Evolutionary conservation across 2,113 vertebrate genomes (phyloP), one percentile per base, ranked within the genome.

Genomic region (Leucopternis melanops): DNA sequence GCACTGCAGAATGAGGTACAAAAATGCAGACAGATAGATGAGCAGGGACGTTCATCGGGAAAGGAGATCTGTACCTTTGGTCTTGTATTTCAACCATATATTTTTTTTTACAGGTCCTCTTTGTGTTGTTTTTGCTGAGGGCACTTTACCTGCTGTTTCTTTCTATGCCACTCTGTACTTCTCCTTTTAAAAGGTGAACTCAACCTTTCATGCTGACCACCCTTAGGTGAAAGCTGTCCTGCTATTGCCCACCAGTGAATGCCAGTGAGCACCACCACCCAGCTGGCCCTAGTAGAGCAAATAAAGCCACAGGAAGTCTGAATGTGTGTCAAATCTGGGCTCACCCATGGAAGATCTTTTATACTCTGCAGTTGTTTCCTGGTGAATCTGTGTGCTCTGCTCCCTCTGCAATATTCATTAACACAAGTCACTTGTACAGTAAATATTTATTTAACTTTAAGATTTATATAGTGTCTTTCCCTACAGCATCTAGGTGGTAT

Each of bases 391-490:
- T 40, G 40, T 31, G 84, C 66, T 77, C 70, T 89, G 72, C 70
- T 92, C 58, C 81, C 73, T 70, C 58, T 95, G 84, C 86, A 96
- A 88, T 95, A 97, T 96, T 96, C 96, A 97, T 97, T 97, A 97
- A 92, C 86, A 59, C 81, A 73, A 95, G 86, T 73, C 92, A 82
- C 71, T 96, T 32, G 86, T 90, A 96, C 89, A 73, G 97, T 94
- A 96, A 96, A 95, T 95, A 97, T 96, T 97, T 95, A 95, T 97
- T 96, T 92, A 96, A 96, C 86, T 84, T 91, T 49, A 95, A 96
- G 97, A 97, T 97, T 96, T 96, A 97, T 97, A 91, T 67, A 97
- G 90, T 90, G 87, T 91, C 87, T 95, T 87, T 91, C 70, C 61
- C 77, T 89, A 82, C 86, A 94, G 89, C 92, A 95, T 95, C 97